A percentile compares a stretch with the other conserved stretches of the same genome.
phyloP scores from a whole-genome alignment of 2,113 vertebrate genomes.

The Rhynchopsitta pachyrhyncha region DNA sequence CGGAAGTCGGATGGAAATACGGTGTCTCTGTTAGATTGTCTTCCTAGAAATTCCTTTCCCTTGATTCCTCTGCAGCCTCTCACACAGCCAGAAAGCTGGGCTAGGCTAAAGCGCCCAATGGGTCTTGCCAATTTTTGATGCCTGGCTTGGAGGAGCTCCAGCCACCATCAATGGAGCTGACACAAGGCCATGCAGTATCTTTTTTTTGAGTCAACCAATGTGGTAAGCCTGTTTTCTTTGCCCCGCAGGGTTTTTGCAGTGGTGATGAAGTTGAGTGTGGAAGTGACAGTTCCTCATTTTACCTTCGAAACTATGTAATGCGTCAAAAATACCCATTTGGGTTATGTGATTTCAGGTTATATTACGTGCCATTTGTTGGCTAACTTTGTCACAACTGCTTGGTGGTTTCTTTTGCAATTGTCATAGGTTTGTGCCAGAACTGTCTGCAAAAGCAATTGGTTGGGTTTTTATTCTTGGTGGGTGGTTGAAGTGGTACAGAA shows the following conservation, averaged over 20 bases:
- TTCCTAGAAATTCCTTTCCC: not conserved
- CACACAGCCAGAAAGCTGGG: not conserved
- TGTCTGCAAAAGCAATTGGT: not conserved
- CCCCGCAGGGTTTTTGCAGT: not conserved
- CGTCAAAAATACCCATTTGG: not conserved
- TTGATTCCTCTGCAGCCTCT: not conserved
- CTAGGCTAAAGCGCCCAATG: not conserved
- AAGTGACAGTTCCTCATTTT: not conserved
- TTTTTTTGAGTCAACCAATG: rapidly evolving
- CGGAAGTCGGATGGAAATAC: not conserved
- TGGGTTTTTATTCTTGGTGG: not conserved
- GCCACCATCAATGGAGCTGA: not conserved
- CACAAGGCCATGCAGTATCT: not conserved
- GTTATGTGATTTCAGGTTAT: not conserved
- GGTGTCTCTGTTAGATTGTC: not conserved
- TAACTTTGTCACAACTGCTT: not conserved
- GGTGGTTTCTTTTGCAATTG: not conserved
- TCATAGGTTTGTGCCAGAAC: not conserved
- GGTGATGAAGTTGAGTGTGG: not conserved
- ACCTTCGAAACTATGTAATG: rapidly evolving
- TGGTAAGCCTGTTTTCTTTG: not conserved
- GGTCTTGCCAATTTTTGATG: not conserved
- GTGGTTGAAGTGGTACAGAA: not conserved
- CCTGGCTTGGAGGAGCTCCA: not conserved
- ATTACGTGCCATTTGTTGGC: rapidly evolving